Evolutionary conservation across 2,113 vertebrate genomes (phyloP).

Genomic region (Paradoxurus hermaphroditus): DNA sequence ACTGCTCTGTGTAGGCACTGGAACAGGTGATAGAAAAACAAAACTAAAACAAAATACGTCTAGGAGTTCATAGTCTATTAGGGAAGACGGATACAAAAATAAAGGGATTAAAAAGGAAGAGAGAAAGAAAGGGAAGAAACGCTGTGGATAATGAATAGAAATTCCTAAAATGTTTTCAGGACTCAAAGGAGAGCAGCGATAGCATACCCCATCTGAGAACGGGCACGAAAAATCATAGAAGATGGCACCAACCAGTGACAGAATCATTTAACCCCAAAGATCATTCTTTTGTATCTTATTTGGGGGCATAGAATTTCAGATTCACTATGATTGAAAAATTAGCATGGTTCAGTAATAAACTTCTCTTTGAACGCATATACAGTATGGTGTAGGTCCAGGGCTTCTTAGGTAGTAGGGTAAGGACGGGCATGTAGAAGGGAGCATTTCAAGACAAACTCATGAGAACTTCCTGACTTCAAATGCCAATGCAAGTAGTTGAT

Average conservation of each 20-base stretch:
- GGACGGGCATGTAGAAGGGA: not conserved
- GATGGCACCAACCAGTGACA: not conserved
- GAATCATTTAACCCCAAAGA: not conserved
- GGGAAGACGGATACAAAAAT: not conserved
- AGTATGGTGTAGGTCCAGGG: not conserved
- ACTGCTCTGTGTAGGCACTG: not conserved
- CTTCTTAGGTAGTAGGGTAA: not conserved
- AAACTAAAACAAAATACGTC: not conserved
- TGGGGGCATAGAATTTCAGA: not conserved
- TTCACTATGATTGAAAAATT: not conserved
- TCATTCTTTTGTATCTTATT: not conserved
- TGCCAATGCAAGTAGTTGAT: constrained; percentile 12
- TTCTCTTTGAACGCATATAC: not conserved
- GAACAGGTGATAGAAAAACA: not conserved
- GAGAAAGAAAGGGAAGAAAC: not conserved
- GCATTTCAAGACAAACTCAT: constrained; percentile 2
- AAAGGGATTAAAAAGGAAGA: not conserved
- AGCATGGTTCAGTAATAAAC: not conserved
- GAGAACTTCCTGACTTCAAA: constrained; percentile 76
- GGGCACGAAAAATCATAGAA: not conserved
- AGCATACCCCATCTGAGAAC: too few relatives aligned
- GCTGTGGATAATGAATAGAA: not conserved
- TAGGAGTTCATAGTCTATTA: not conserved
- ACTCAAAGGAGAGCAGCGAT: not conserved
- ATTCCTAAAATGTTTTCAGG: not conserved